phyloP scores from a whole-genome alignment of 2,113 vertebrate genomes.

The Isichthys henryi region DNA sequence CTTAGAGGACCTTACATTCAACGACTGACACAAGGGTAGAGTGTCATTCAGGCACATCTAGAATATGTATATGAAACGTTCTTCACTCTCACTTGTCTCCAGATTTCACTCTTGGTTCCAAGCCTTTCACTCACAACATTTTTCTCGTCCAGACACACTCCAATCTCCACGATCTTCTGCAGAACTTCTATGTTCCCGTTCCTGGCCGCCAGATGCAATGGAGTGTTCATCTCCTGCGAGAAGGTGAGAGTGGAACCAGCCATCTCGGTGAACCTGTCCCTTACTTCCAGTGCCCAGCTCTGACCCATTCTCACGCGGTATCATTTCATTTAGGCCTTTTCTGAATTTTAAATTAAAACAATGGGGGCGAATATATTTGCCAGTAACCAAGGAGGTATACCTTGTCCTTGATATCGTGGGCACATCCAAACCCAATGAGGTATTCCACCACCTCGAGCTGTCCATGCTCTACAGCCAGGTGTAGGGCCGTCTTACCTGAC shows the following conservation, averaged over 20 bases:
- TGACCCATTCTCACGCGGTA: neutral
- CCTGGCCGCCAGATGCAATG: slow-evolving; percentile 70
- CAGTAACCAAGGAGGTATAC: slow-evolving; percentile 43
- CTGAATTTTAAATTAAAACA: neutral
- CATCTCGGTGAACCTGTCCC: neutral
- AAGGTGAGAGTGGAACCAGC: neutral
- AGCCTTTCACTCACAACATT: slow-evolving; percentile 61
- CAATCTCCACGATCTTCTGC: slow-evolving; percentile 62
- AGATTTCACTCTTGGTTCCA: neutral
- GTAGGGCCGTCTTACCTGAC: slow-evolving; percentile 73
- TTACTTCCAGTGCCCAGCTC: neutral
- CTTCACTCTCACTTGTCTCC: neutral
- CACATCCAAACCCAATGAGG: slow-evolving; percentile 70
- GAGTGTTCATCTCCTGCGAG: slow-evolving; percentile 71
- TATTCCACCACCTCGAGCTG: slow-evolving; percentile 70
- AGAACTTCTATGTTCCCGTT: slow-evolving; percentile 64
- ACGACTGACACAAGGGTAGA: neutral
- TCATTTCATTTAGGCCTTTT: neutral
- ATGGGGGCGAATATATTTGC: neutral
- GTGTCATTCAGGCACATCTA: neutral
- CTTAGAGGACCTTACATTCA: neutral
- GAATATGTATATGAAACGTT: neutral
- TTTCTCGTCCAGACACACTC: slow-evolving; percentile 61
- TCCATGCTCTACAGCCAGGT: slow-evolving; percentile 69
- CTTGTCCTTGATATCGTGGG: slow-evolving; percentile 72